phyloP scores from a whole-genome alignment of 2,113 vertebrate species.

The Podarcis muralis region DNA sequence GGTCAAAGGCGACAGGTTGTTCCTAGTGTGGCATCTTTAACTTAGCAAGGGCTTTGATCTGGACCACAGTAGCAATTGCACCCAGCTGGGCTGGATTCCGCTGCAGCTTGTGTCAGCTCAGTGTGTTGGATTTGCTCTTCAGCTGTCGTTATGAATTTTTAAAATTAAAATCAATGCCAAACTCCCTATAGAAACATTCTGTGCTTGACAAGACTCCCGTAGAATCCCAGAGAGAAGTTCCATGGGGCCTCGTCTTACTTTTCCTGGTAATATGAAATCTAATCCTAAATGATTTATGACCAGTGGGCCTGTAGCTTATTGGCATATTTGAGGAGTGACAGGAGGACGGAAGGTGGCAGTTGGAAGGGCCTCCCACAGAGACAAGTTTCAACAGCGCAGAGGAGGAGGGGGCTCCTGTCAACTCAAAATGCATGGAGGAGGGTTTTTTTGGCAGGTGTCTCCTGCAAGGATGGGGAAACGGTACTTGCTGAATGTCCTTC shows the following conservation, averaged over 20 bases:
- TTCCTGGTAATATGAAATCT: background rate
- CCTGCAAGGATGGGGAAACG: background rate
- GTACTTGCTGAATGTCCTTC: background rate
- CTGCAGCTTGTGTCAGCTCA: background rate
- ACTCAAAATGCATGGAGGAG: background rate
- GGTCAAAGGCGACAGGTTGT: background rate
- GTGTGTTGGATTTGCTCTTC: background rate
- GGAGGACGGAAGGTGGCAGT: background rate
- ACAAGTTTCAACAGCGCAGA: background rate
- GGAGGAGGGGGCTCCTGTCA: background rate
- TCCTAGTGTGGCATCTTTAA: background rate
- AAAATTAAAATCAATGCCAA: background rate
- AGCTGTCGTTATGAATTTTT: background rate
- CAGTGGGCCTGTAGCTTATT: background rate
- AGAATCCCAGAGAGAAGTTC: background rate
- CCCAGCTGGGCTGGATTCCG: background rate
- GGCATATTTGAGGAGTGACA: background rate
- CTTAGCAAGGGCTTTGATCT: background rate
- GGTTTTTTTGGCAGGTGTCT: background rate
- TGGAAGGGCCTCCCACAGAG: background rate
- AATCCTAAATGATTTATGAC: background rate
- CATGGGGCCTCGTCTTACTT: background rate
- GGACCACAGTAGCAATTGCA: background rate
- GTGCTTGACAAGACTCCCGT: background rate
- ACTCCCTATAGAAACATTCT: background rate